These are phyloP conservation scores for Neopipo cinnamomea DNA, from an alignment of 2,113 vertebrate species.

Conservation along the genomic window DNA sequence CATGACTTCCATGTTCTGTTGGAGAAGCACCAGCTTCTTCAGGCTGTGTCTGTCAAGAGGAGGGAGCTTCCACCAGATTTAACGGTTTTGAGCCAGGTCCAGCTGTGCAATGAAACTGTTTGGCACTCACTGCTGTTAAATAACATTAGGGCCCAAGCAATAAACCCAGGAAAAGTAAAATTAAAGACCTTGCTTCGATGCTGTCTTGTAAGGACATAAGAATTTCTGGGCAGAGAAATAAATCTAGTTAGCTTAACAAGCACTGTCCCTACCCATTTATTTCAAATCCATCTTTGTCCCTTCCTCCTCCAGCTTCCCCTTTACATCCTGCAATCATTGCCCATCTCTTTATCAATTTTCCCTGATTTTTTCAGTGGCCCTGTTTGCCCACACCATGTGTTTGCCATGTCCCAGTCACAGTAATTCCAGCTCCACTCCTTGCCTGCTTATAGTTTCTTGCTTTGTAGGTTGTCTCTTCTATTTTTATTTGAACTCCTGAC, in stretches of 20 bases:
- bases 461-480: constrained; percentile 15
- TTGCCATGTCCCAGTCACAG: not conserved
- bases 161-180: constrained; percentile 50
- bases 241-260: constrained; percentile 50
- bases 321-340: not conserved
- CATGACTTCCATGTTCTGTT: fast-evolving
- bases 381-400: not conserved
- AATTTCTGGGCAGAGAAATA: constrained; percentile 38
- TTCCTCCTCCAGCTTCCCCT: not conserved
- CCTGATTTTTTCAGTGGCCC: not conserved
- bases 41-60: not conserved
- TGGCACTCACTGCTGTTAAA: not conserved
- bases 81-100: not conserved
- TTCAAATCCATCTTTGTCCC: constrained; percentile 43
- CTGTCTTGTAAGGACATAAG: constrained; percentile 37
- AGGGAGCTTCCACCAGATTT: not conserved
- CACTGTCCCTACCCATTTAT: constrained; percentile 43
- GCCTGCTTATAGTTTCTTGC: not conserved
- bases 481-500: constrained; percentile 54
- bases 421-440: not conserved
- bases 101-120: not conserved
- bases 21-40: not conserved
- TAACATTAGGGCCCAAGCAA: not conserved
- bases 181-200: not conserved
- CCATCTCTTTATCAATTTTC: not conserved